Conservation (phyloP, 2,797 vertebrate genomes). For the Glyptemys insculpta region DNA sequence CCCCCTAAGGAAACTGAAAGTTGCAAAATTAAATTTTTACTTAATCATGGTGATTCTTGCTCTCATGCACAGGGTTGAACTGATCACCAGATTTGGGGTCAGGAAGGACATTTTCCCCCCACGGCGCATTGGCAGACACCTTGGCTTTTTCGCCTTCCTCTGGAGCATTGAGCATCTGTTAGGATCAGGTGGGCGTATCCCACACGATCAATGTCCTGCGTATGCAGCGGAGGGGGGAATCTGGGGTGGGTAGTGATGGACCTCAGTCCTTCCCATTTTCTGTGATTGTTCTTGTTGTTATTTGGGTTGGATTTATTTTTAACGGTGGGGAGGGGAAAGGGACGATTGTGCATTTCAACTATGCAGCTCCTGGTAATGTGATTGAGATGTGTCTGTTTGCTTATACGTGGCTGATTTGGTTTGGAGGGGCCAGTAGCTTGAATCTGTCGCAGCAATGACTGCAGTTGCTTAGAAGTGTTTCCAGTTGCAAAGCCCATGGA, state of each 20-base stretch:
- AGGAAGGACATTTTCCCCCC: neutral
- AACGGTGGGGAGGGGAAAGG: too few relatives aligned
- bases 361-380: neutral
- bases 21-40: neutral
- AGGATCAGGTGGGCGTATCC: conserved; percentile 35
- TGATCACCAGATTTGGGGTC: neutral
- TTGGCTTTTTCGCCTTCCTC: conserved; percentile 12
- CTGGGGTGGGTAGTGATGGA: neutral
- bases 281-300: neutral
- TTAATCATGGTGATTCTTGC: neutral
- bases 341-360: neutral
- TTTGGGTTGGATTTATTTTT: neutral
- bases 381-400: too few relatives aligned
- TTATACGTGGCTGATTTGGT: fast-evolving
- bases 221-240: neutral
- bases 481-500: fast-evolving
- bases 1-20: neutral
- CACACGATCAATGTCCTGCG: conserved; percentile 7
- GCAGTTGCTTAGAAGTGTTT: neutral
- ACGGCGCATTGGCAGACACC: neutral
- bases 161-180: conserved; percentile 12
- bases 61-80: conserved; percentile 7
- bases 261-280: neutral
- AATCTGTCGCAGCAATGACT: neutral
- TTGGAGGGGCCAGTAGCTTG: neutral